Evolutionary conservation across 35 echinoderm and acorn worm species (phyloP), one percentile per base, ranked within the genome.

Genomic region (Holothuria glaberrima): DNA sequence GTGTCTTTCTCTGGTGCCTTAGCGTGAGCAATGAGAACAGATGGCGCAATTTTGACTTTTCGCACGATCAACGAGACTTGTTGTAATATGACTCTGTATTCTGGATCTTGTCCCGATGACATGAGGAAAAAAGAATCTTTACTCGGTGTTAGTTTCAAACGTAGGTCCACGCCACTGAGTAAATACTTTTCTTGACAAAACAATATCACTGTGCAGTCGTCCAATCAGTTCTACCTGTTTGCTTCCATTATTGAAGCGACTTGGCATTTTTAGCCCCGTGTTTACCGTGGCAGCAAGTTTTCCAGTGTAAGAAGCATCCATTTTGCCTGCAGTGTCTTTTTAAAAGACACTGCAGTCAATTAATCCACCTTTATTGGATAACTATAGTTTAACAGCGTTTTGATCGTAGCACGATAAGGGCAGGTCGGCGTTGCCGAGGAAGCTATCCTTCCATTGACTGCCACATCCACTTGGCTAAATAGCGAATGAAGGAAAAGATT

Each of bases 171-270:
- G 18, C 68, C 87, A 26, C 45, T 81, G 17, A 94, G 81, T 30
- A 90, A 59, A 65, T 86, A 32, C n/a, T 80, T 67, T 57, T 94
- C 88, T 86, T 94, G 92, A 61, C 85, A 86, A 60, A 94, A 88
- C n/a, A 48, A 94, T 94, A 29, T 92, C 91, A 48, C 54, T 69
- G 66, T 94, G 89, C 30, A 94, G 52, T 48, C 84, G 83, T 14
- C 93, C 93, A n/a, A 91, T 64, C 88, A 75, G 54, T 84, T 92
- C 22, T n/a, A n/a, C 29, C 61, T 30, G 4, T 48, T n/a, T 27
- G 75, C 84, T 92, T 22, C 22, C 21, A 14, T 63, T 63, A 5
- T 58, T 30, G 25, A 65, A 79, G 1, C 16, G 50, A 54, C 50
- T 54, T 54, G 3, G 16, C 16, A 5, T 17, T 14, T 54, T 54